Evolutionary conservation across 2,113 vertebrate species (phyloP).

Genomic region (Sinocyclocheilus grahami): DNA sequence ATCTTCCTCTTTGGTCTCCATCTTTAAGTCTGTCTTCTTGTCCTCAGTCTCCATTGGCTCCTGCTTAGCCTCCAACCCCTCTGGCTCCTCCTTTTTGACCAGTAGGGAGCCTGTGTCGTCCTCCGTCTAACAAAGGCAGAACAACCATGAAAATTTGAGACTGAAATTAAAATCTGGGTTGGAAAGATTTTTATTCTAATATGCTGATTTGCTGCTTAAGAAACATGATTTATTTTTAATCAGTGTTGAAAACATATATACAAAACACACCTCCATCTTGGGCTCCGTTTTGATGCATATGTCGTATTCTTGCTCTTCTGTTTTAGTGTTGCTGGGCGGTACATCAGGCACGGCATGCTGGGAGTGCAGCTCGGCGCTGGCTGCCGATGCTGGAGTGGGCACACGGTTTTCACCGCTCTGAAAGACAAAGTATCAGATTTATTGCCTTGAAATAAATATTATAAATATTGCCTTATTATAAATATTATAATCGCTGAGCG

Average conservation of each 20-base stretch:
- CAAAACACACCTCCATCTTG: slow-evolving; percentile 82
- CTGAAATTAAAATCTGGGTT: not conserved
- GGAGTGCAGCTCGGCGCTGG: slow-evolving; percentile 83
- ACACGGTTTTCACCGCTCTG: slow-evolving; percentile 88
- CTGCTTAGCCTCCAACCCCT: slow-evolving; percentile 79
- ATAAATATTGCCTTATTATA: slow-evolving; percentile 39
- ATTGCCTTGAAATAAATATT: slow-evolving; percentile 65
- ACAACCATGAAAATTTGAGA: not conserved
- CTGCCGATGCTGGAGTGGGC: slow-evolving; percentile 89
- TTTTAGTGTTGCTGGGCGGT: slow-evolving; percentile 83
- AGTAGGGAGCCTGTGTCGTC: slow-evolving; percentile 78
- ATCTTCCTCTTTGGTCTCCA: slow-evolving; percentile 89
- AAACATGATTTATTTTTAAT: not conserved
- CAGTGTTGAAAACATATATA: not conserved
- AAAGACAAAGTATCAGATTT: not conserved
- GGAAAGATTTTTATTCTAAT: not conserved
- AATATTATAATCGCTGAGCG: slow-evolving; percentile 62
- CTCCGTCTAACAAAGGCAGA: slow-evolving; percentile 75
- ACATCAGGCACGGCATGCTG: slow-evolving; percentile 86
- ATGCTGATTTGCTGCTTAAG: not conserved
- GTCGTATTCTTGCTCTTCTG: slow-evolving; percentile 79
- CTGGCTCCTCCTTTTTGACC: slow-evolving; percentile 85
- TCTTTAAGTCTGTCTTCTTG: slow-evolving; percentile 88
- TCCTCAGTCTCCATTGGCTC: slow-evolving; percentile 94
- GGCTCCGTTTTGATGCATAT: slow-evolving; percentile 83